phyloP scores from a whole-genome alignment of 2,888 invertebrate species.

The Eristalis arbustorum region DNA sequence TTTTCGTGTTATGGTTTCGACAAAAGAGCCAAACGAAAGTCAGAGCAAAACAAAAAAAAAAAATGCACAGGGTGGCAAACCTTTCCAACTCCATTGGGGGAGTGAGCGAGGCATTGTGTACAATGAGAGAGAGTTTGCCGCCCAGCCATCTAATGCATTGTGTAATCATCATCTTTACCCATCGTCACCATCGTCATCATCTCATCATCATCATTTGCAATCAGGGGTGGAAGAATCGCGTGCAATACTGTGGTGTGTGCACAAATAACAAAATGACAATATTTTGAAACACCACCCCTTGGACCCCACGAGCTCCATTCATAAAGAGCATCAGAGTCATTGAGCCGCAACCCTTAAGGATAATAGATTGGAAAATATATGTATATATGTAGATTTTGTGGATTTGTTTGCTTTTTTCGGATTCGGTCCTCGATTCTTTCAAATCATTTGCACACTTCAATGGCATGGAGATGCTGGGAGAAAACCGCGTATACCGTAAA shows the following conservation, averaged over 20 bases:
- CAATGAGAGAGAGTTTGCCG: neutral
- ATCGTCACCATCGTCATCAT: slow-evolving; percentile 27
- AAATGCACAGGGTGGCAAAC: neutral
- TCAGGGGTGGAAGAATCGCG: slow-evolving; percentile 55
- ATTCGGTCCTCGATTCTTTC: slow-evolving; percentile 10
- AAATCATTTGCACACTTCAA: slow-evolving; percentile 64
- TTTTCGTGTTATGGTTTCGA: slow-evolving; percentile 74
- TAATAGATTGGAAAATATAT: slow-evolving; percentile 64
- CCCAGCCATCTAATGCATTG: slow-evolving; percentile 66
- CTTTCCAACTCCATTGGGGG: neutral
- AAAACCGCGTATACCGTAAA: slow-evolving; percentile 2
- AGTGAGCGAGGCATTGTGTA: neutral
- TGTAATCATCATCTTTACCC: slow-evolving; percentile 69
- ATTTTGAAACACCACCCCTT: slow-evolving; percentile 48
- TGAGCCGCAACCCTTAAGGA: slow-evolving; percentile 35
- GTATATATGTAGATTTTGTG: slow-evolving; percentile 28
- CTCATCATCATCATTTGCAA: slow-evolving; percentile 60
- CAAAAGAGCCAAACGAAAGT: slow-evolving; percentile 45
- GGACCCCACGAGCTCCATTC: neutral
- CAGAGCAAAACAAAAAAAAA: neutral
- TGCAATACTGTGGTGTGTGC: slow-evolving; percentile 6
- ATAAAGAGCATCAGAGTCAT: neutral
- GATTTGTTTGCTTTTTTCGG: slow-evolving; percentile 42
- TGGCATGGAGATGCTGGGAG: slow-evolving; percentile 23
- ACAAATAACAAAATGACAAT: slow-evolving; percentile 68